phyloP scores from a whole-genome alignment of 35 echinoderm and acorn worm species.

The Lytechinus variegatus region DNA sequence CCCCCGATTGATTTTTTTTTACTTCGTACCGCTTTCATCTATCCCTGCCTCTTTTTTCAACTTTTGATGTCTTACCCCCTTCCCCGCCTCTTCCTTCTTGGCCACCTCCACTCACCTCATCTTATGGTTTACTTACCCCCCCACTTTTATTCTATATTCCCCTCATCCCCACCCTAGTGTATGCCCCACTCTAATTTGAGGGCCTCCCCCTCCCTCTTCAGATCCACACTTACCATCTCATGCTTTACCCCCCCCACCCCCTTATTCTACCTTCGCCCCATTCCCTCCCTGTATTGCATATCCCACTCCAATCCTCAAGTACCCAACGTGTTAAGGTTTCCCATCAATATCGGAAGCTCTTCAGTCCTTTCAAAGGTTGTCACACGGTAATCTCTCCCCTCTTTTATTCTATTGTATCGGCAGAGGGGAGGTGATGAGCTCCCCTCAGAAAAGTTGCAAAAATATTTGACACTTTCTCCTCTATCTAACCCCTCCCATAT shows the following conservation, averaged over 20 bases:
- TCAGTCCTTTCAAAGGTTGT: not conserved
- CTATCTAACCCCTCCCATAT: not conserved
- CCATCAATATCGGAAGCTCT: not conserved
- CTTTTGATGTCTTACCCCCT: too few relatives aligned
- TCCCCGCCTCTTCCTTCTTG: too few relatives aligned
- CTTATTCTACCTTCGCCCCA: not conserved
- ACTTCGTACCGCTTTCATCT: too few relatives aligned
- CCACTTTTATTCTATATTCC: fast-evolving
- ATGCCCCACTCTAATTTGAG: too few relatives aligned
- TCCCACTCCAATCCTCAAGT: not conserved
- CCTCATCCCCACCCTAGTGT: too few relatives aligned
- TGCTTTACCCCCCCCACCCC: too few relatives aligned
- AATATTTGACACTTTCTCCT: not conserved
- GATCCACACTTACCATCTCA: too few relatives aligned
- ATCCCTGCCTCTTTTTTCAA: too few relatives aligned
- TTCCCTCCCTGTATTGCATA: not conserved
- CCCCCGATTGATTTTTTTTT: too few relatives aligned
- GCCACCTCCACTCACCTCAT: too few relatives aligned
- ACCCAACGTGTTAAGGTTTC: not conserved
- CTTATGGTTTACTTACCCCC: too few relatives aligned
- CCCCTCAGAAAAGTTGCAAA: not conserved
- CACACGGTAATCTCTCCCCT: not conserved
- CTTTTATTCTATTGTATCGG: not conserved
- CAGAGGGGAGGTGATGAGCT: not conserved
- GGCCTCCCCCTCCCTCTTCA: too few relatives aligned